A percentile compares a stretch with the other conserved stretches of the same genome.
These are phyloP conservation scores for Polyodon spathula DNA, from an alignment of 2,113 vertebrate genomes.

Conservation along the genomic window DNA sequence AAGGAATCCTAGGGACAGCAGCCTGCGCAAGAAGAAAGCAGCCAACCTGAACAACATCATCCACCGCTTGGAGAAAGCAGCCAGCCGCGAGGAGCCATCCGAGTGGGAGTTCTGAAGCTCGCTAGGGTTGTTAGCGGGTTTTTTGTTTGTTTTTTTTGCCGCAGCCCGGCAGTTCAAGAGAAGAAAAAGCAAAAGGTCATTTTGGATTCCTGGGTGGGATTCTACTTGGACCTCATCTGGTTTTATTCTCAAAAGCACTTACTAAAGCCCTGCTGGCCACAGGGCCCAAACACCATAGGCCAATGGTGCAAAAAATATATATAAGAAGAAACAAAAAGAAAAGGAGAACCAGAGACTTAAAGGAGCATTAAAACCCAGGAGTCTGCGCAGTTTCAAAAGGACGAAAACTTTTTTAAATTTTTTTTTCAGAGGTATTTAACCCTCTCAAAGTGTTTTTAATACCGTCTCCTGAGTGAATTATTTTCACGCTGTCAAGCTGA, in stretches of 20 bases:
- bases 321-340: constrained; percentile 55
- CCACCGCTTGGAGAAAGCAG: constrained; percentile 92
- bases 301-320: constrained; percentile 71
- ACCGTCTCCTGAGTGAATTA: constrained; percentile 83
- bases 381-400: constrained; percentile 40
- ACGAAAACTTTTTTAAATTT: constrained; percentile 63
- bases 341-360: constrained; percentile 17
- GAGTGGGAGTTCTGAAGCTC: constrained; percentile 92
- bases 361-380: constrained; percentile 65
- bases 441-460: constrained; percentile 80
- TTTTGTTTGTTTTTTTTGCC: constrained; percentile 24
- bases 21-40: constrained; percentile 89
- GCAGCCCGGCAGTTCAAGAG: constrained; percentile 58
- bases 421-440: constrained; percentile 75
- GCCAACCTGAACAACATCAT: constrained; percentile 98
- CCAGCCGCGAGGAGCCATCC: constrained; percentile 85
- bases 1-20: constrained; percentile 88
- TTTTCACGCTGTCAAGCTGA: constrained; percentile 84
- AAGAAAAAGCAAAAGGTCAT: constrained; percentile 37
- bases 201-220: constrained; percentile 54
- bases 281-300: constrained; percentile 90
- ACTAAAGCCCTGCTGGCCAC: constrained; percentile 88
- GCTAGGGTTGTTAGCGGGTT: constrained; percentile 12
- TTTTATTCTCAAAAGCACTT: constrained; percentile 87
- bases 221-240: constrained; percentile 64